Conservation (phyloP, 2,888 invertebrate species). For the Euphydryas editha region DNA sequence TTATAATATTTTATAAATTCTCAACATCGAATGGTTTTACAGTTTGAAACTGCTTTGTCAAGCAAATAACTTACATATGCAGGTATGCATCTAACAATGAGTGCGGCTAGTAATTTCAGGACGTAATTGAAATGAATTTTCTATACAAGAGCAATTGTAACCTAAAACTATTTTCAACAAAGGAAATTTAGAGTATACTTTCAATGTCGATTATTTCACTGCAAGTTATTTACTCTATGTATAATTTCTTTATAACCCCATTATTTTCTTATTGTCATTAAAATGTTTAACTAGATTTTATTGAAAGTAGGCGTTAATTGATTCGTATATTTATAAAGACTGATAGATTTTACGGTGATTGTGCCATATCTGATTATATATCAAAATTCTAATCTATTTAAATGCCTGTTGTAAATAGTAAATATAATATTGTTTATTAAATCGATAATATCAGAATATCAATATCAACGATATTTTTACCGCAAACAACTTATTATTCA, state of each 20-base stretch:
- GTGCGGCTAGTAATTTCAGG: slow-evolving; percentile 28
- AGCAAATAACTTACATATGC: slow-evolving; percentile 17
- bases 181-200: slow-evolving; percentile 14
- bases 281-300: slow-evolving; percentile 23
- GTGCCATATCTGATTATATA: slow-evolving; percentile 71
- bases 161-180: slow-evolving; percentile 30
- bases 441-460: not conserved
- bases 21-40: slow-evolving; percentile 25
- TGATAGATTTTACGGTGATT: slow-evolving; percentile 76
- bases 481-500: not conserved
- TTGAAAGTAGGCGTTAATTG: slow-evolving; percentile 28
- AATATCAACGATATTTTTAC: slow-evolving; percentile 1
- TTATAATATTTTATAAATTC: slow-evolving; percentile 11
- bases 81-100: slow-evolving; percentile 5
- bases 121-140: slow-evolving; percentile 32
- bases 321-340: slow-evolving; percentile 59
- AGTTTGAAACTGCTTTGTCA: slow-evolving; percentile 16
- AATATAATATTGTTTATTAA: slow-evolving; percentile 18
- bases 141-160: slow-evolving; percentile 31
- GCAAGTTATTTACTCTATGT: not conserved
- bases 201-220: slow-evolving; percentile 18
- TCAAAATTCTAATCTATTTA: slow-evolving; percentile 34
- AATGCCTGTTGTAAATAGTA: slow-evolving; percentile 35
- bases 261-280: slow-evolving; percentile 3
- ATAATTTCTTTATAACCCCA: not conserved